Base-by-base conservation (phyloP, 2,113 vertebrate species). In the Hemichromis elongatus region DNA sequence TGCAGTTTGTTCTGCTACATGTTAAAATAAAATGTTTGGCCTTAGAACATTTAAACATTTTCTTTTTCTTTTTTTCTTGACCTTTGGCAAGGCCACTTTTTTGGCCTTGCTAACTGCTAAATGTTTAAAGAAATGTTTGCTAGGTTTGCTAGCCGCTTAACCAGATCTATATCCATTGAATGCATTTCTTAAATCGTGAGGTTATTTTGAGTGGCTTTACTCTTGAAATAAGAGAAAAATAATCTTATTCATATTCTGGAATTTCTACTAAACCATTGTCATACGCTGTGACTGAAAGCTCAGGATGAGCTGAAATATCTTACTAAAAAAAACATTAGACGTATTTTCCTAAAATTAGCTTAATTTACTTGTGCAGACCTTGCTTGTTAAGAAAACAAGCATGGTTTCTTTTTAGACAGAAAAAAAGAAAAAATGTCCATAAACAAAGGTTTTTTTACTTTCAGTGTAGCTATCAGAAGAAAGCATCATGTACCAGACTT, bases 371-470 rank as follows among this genome's bases (percentile, higher is more conserved):
- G 61, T 37, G 33, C 61, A 66, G 13, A 37, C 21, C 33, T 13
- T 63, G 33, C 19, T 37, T 21, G 33, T 37, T 63, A 0, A 0
- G 33, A 37, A n/a, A n/a, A n/a, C n/a, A n/a, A n/a, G n/a, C n/a
- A 37, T 21, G 33, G 13, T 37, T 63, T 19, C 5, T 33, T 33
- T 61, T 61, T 61, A 33, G 18, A 37, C 33, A 63, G 37, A 35
- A 59, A 63, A n/a, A n/a, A 35, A 63, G 59, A 12, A 63, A 63
- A 0, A 10, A n/a, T 61, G 9, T 7, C 35, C 1, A 61, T 35
- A 11, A 61, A 61, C 2, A 7, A 37, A 19, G 4, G 0, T 13
- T 63, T 63, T 59, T 37, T 21, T 63, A 8, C n/a, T 66, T 66
- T 37, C 33, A 21, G 11, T 63, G 59, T 37, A 9, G 18, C 28